Evolutionary conservation across 2,113 vertebrate species (phyloP).

Genomic region (Equus quagga): DNA sequence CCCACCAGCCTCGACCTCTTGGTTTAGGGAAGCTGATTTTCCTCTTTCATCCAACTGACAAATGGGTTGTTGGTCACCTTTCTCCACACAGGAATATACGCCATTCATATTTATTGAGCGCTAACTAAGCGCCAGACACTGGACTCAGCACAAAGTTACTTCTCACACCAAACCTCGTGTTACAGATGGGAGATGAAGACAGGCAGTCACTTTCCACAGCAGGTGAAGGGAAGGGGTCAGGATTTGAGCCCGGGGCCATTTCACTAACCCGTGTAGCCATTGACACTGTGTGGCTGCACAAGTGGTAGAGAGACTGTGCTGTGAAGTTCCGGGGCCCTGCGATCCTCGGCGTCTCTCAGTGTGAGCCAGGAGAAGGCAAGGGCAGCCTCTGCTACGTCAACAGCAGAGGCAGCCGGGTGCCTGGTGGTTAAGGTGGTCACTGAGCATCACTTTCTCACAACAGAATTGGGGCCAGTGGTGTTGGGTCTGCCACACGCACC

Average conservation of each 20-base stretch:
- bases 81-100: background rate
- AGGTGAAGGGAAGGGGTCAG: background rate
- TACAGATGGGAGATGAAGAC: background rate
- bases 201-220: background rate
- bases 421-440: background rate
- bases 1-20: background rate
- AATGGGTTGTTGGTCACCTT: background rate
- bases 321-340: background rate
- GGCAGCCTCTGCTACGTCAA: background rate
- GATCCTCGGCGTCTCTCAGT: background rate
- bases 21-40: background rate
- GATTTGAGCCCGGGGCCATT: background rate
- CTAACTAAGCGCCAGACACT: too few relatives aligned
- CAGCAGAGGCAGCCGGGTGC: background rate
- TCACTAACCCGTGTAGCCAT: too few relatives aligned
- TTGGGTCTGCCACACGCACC: too few relatives aligned
- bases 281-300: too few relatives aligned
- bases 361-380: background rate
- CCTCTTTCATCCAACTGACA: background rate
- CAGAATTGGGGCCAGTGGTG: background rate
- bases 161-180: background rate
- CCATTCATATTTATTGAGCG: background rate
- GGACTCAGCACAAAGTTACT: background rate
- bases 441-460: background rate
- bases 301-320: background rate